Evolutionary conservation across 2,797 vertebrate species (phyloP).

Genomic region (Apodemus agrarius): DNA sequence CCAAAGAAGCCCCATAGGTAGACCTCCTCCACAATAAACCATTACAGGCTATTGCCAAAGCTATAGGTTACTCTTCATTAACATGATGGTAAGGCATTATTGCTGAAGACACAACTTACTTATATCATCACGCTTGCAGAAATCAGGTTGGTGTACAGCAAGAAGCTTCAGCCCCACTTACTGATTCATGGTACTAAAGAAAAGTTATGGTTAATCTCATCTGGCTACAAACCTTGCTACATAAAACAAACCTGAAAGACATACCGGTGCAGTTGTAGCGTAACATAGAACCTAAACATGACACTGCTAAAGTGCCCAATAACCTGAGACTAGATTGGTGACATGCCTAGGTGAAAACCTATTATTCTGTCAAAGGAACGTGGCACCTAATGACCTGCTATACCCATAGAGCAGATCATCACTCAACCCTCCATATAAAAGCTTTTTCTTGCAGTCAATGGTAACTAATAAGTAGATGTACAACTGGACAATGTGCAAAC

Average conservation of each 20-base stretch:
- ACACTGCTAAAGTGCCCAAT: not conserved
- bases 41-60: not conserved
- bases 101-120: not conserved
- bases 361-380: not conserved
- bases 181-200: not conserved
- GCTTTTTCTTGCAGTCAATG: not conserved
- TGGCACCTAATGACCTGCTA: not conserved
- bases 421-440: not conserved
- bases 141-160: not conserved
- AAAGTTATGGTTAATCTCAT: not conserved
- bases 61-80: not conserved
- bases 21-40: not conserved
- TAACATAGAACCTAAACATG: not conserved
- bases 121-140: not conserved
- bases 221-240: not conserved
- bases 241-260: not conserved
- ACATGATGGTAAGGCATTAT: not conserved
- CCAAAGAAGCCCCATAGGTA: not conserved
- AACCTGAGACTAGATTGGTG: not conserved
- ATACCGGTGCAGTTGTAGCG: not conserved
- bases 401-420: not conserved
- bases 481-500: not conserved
- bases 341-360: not conserved
- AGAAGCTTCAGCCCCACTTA: not conserved
- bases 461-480: not conserved